phyloP scores from a whole-genome alignment of 2,888 invertebrate genomes.

The Syritta pipiens region DNA sequence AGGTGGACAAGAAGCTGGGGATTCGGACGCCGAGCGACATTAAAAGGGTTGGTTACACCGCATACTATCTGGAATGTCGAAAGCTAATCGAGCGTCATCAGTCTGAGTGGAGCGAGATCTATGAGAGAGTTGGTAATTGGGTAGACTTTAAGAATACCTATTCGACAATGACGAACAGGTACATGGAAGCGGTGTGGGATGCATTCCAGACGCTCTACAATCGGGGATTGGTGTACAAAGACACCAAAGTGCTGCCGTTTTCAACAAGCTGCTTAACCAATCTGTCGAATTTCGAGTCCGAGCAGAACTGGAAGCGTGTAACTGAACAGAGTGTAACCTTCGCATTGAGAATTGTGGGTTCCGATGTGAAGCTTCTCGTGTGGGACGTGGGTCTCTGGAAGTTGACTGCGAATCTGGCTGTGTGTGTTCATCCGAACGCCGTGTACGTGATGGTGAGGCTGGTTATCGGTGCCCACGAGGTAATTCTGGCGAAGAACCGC shows the following conservation, averaged over 20 bases:
- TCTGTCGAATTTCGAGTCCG: conserved; percentile 97
- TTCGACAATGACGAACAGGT: conserved; percentile 96
- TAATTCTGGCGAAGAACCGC: conserved; percentile 90
- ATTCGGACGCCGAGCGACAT: conserved; percentile 97
- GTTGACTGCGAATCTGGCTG: conserved; percentile 93
- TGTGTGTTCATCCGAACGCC: conserved; percentile 93
- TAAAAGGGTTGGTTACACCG: conserved; percentile 94
- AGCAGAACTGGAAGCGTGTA: conserved; percentile 98
- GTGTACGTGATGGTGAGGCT: conserved; percentile 87
- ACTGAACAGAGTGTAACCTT: conserved; percentile 95
- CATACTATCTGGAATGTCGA: conserved; percentile 95
- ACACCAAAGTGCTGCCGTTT: conserved; percentile 98
- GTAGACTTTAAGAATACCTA: conserved; percentile 98
- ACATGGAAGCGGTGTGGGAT: conserved; percentile 99
- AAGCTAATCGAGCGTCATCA: conserved; percentile 97
- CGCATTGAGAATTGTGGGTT: conserved; percentile 86
- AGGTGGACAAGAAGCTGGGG: conserved; percentile 90
- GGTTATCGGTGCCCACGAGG: conserved; percentile 78
- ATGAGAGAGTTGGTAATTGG: conserved; percentile 94
- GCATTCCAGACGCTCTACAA: conserved; percentile 94
- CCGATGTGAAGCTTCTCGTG: conserved; percentile 46
- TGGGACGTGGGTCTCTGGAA: conserved; percentile 99
- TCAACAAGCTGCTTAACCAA: conserved; percentile 97
- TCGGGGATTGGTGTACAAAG: conserved; percentile 95
- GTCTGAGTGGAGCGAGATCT: conserved; percentile 90